Evolutionary conservation across 1,140 invertebrate species (phyloP).

Genomic region (Dendrolimus punctatus): DNA sequence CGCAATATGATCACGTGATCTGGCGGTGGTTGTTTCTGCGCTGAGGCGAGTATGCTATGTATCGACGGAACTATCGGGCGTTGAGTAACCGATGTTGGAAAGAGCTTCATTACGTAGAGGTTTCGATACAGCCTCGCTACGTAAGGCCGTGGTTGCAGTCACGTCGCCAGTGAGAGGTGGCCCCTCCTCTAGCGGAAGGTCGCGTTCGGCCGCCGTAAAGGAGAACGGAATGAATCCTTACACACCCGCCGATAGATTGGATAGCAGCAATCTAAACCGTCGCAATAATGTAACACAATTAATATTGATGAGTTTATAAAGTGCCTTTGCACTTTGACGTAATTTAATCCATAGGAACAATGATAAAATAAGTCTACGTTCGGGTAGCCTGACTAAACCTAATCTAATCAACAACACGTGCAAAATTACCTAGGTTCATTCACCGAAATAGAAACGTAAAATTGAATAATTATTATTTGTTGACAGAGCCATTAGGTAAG

Average conservation of each 20-base stretch:
- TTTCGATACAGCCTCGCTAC: conserved; percentile 66
- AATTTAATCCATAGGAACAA: conserved; percentile 20
- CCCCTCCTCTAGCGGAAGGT: conserved; percentile 62
- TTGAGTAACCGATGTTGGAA: conserved; percentile 62
- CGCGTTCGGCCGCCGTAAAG: conserved; percentile 49
- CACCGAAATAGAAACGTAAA: conserved; percentile 27
- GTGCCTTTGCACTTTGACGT: conserved; percentile 17
- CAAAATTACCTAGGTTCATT: conserved; percentile 50
- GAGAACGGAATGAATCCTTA: conserved; percentile 65
- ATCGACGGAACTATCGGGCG: conserved; percentile 58
- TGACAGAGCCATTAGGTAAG: conserved; percentile 8
- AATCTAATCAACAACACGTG: conserved; percentile 43
- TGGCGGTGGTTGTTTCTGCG: conserved; percentile 33
- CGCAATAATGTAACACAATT: no score
- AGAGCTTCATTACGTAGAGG: conserved; percentile 66
- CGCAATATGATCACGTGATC: conserved; percentile 59
- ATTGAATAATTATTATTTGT: conserved; percentile 12
- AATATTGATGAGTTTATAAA: no score
- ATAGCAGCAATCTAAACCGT: conserved; percentile 1
- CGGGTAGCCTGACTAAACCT: conserved; percentile 24
- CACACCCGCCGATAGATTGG: conserved; percentile 30
- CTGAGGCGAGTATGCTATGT: conserved; percentile 34
- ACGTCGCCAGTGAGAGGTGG: conserved; percentile 63
- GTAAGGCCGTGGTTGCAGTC: conserved; percentile 67
- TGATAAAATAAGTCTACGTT: conserved; percentile 26